phyloP scores from a whole-genome alignment of 2,888 invertebrate genomes.

The Synergus gifuensis region DNA sequence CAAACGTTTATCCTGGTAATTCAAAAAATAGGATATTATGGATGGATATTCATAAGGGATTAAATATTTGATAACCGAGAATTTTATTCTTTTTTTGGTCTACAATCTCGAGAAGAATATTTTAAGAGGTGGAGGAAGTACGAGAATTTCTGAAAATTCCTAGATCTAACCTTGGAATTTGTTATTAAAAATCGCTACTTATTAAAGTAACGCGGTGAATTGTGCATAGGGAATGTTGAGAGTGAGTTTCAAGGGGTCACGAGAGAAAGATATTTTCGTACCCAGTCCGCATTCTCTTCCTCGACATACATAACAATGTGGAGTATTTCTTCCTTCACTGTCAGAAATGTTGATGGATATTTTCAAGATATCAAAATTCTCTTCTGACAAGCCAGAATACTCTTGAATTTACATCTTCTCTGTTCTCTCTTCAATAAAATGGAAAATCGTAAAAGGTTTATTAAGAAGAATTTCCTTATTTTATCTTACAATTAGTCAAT shows the following conservation, averaged over 20 bases:
- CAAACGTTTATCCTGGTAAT: no score
- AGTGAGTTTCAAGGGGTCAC: not conserved
- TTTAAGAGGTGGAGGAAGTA: not conserved
- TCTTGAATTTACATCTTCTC: not conserved
- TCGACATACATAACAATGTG: constrained; percentile 13
- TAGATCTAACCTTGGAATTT: not conserved
- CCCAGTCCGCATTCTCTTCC: not conserved
- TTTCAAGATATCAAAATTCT: not conserved
- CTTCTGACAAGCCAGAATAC: not conserved
- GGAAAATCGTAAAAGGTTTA: no score
- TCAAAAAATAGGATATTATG: no score
- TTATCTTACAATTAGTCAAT: no score
- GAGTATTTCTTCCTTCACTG: not conserved
- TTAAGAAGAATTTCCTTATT: no score
- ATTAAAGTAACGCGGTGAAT: not conserved
- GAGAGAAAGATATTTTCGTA: constrained; percentile 13
- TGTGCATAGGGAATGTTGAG: constrained; percentile 5
- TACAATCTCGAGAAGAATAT: no score
- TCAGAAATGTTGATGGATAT: not conserved
- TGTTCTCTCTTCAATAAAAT: not conserved
- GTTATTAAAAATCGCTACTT: constrained; percentile 13
- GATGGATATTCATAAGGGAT: no score
- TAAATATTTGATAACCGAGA: no score
- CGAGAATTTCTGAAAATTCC: not conserved
- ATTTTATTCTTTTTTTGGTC: no score